A percentile compares a stretch with the other conserved stretches of the same genome.
phyloP scores from a whole-genome alignment of 2,797 vertebrate genomes.

The Apogon hyalosoma region DNA sequence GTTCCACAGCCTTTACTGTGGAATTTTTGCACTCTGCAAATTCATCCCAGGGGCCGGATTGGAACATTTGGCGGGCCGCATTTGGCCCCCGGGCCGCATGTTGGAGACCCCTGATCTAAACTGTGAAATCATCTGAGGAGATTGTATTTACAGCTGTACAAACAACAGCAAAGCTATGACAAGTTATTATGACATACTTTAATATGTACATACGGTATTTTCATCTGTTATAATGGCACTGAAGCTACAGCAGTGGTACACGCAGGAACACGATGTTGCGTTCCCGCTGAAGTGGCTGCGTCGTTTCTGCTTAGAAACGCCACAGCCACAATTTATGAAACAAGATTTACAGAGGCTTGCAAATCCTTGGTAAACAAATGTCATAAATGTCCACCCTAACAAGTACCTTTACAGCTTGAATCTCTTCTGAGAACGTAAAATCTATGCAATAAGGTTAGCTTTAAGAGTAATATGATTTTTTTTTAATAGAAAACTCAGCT shows the following conservation, averaged over 20 bases:
- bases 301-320: constrained; percentile 38
- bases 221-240: constrained; percentile 67
- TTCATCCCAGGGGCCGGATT: too few species aligned
- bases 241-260: constrained; percentile 65
- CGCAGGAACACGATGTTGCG: constrained; percentile 35
- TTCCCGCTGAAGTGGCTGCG: constrained; percentile 39
- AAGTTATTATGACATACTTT: constrained; percentile 63
- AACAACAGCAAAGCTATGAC: constrained; percentile 36
- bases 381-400: constrained; percentile 36
- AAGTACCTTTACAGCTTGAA: constrained; percentile 24
- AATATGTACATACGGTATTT: constrained; percentile 75
- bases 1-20: too few species aligned
- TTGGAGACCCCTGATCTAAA: too few species aligned
- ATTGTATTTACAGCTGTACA: neutral
- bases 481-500: neutral
- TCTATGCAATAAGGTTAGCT: constrained; percentile 15
- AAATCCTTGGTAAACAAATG: constrained; percentile 58
- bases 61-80: too few species aligned
- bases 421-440: constrained; percentile 24
- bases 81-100: too few species aligned
- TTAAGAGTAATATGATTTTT: constrained; percentile 11
- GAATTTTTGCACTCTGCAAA: too few species aligned
- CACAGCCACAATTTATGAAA: constrained; percentile 32
- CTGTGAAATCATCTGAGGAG: neutral
- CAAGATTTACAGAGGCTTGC: constrained; percentile 43